These are phyloP conservation scores for Trissoscelio sp. DNA, from an alignment of 2,888 invertebrate species.

Conservation along the genomic window DNA sequence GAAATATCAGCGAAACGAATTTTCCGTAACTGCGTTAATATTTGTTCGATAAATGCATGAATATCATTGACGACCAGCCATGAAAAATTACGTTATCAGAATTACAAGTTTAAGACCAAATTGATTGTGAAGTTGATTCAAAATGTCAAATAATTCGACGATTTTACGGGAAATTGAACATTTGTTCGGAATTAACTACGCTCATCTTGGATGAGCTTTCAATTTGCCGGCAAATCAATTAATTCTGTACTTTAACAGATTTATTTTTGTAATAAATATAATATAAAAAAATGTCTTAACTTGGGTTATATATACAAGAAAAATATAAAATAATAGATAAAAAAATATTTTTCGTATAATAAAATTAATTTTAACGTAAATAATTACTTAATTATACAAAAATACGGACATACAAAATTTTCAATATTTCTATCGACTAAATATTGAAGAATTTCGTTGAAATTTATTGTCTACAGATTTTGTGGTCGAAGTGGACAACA, in stretches of 20 bases:
- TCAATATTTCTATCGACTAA: no score
- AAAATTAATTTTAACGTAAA: no score
- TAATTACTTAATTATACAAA: no score
- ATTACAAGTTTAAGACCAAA: slow-evolving; percentile 33
- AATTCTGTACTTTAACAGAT: slow-evolving; percentile 16
- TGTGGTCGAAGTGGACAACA: no score
- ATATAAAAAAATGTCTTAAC: no score
- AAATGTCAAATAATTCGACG: neutral
- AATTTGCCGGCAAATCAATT: slow-evolving; percentile 39
- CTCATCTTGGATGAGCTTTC: slow-evolving; percentile 28
- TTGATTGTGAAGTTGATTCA: slow-evolving; percentile 21
- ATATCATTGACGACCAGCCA: neutral
- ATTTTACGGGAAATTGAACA: slow-evolving; percentile 16
- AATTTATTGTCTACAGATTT: no score
- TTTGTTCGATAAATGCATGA: slow-evolving; percentile 8
- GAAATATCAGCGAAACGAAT: neutral
- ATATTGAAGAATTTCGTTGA: no score
- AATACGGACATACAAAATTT: no score
- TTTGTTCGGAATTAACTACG: slow-evolving; percentile 30
- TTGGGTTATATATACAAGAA: no score
- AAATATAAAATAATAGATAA: no score
- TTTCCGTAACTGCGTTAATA: neutral
- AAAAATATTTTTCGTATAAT: no score
- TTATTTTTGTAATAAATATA: no score
- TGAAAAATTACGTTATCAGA: slow-evolving; percentile 7